Evolutionary conservation across 2,888 invertebrate genomes (phyloP).

Genomic region (Drosophila ezoana): DNA sequence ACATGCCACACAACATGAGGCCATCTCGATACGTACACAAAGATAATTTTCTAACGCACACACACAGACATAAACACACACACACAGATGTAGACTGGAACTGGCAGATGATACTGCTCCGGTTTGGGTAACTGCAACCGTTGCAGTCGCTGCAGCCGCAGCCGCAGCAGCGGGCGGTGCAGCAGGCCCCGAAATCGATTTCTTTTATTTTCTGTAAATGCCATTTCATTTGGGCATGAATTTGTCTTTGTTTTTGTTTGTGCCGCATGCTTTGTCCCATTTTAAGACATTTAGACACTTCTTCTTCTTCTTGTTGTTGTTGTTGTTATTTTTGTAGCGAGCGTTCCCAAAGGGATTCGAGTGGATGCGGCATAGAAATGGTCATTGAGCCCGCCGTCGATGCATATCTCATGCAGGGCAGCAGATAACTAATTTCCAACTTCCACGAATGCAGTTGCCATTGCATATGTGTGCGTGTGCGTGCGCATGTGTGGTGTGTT

Average conservation of each 20-base stretch:
- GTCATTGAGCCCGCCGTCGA: conserved; percentile 51
- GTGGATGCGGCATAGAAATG: conserved; percentile 58
- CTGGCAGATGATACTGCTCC: conserved; percentile 73
- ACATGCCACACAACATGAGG: conserved; percentile 65
- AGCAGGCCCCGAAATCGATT: conserved; percentile 67
- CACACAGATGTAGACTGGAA: conserved; percentile 33
- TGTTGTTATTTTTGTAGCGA: conserved; percentile 55
- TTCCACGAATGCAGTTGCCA: conserved; percentile 75
- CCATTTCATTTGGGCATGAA: conserved; percentile 69
- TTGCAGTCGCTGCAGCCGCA: conserved; percentile 17
- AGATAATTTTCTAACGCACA: conserved; percentile 60
- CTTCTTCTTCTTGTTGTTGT: conserved; percentile 23
- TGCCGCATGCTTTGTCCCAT: conserved; percentile 78
- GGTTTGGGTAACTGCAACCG: conserved; percentile 59
- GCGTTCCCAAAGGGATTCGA: conserved; percentile 67
- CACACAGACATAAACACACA: conserved; percentile 27
- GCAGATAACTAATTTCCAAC: conserved; percentile 75
- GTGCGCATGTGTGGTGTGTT: conserved; percentile 5
- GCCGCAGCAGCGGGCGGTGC: conserved; percentile 54
- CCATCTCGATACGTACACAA: conserved; percentile 44
- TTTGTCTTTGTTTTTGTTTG: conserved; percentile 60
- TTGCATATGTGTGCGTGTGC: conserved; percentile 28
- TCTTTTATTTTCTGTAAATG: conserved; percentile 73
- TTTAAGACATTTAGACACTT: conserved; percentile 70
- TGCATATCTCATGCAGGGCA: conserved; percentile 65